These are phyloP conservation scores for Ctenicera cuprea DNA, from an alignment of 2,888 invertebrate genomes.

Conservation along the genomic window DNA sequence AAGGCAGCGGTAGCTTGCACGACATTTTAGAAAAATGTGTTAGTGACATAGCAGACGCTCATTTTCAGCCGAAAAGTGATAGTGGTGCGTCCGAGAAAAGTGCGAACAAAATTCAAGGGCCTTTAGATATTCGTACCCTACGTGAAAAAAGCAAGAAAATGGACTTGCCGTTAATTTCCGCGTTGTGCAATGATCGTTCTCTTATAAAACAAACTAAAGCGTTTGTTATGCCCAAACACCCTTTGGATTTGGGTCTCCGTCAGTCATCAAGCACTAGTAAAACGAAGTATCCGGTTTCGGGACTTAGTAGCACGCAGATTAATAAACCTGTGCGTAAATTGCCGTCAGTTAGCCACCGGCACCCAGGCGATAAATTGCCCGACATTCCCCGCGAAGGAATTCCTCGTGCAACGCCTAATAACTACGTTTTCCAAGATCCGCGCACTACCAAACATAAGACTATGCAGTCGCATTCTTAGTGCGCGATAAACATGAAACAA, in stretches of 20 bases:
- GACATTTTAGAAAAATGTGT: conserved; percentile 63
- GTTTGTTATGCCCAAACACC: conserved; percentile 85
- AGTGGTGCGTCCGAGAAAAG: conserved; percentile 46
- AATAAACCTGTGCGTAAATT: conserved; percentile 77
- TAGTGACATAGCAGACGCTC: conserved; percentile 47
- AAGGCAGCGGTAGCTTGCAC: conserved; percentile 45
- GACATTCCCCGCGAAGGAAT: conserved; percentile 76
- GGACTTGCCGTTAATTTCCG: conserved; percentile 93
- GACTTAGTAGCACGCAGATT: conserved; percentile 77
- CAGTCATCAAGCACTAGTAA: conserved; percentile 72
- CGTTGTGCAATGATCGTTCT: conserved; percentile 94
- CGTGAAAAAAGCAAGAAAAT: conserved; percentile 92
- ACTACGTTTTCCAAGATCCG: conserved; percentile 77
- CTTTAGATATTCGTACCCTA: conserved; percentile 86
- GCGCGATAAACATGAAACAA: conserved; percentile 37
- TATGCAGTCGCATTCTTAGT: conserved; percentile 70
- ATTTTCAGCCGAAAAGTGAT: conserved; percentile 48
- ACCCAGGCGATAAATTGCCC: conserved; percentile 86
- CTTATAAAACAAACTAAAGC: conserved; percentile 92
- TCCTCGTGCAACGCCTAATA: conserved; percentile 81
- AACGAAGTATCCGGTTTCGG: conserved; percentile 81
- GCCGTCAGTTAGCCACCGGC: conserved; percentile 78
- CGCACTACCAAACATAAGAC: conserved; percentile 69
- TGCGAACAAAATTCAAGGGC: conserved; percentile 57
- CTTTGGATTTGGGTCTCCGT: conserved; percentile 63